Evolutionary conservation across 2,888 invertebrate species (phyloP), one percentile per base, ranked within the genome.

Genomic region (Macaria liturata): DNA sequence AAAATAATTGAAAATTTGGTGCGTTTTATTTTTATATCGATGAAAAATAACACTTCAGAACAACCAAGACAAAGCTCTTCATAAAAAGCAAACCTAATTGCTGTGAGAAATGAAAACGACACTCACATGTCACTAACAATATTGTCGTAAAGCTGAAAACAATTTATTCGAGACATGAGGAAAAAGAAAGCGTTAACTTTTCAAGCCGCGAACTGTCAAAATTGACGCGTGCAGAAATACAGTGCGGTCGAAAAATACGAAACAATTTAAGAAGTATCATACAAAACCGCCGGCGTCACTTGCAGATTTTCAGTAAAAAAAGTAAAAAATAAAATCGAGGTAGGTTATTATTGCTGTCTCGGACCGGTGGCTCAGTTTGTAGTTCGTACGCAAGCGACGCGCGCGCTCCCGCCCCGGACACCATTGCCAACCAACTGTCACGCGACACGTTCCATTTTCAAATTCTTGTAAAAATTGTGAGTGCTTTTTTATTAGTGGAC

Each of bases 281-380:
- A 84, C 83, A 76, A 77, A 81, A 81, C 81, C 81, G 80, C 77
- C 66, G 67, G 70, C 69, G 66, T 72, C 83, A 83, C 80, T 82
- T 78, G 81, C 79, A 70, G 79, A 86, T 86, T 89, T 88, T 81
- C 81, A 84, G 83, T 81, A 84, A 78, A 84, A 84, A 86, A 81
- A 81, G 63, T 59, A 58, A 71, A 85, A 84, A 78, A 76, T 78
- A 75, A 80, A 77, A 77, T 74, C 76, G 76, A 79, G 75, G 78
- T 76, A 68, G 74, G 74, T 76, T 78, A 80, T 84, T 84, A 85
- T 81, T 79, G 83, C 76, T 78, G 83, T 80, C 79, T 80, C 78
- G 76, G 77, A 69, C 75, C 71, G 74, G 80, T 77, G 74, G 86
- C 84, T 88, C 90, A 90, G 90, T 91, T 78, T 78, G 80, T 83